phyloP scores from a whole-genome alignment of 92 coral and sea anemone genomes.

The Chrysogorgia sp. region DNA sequence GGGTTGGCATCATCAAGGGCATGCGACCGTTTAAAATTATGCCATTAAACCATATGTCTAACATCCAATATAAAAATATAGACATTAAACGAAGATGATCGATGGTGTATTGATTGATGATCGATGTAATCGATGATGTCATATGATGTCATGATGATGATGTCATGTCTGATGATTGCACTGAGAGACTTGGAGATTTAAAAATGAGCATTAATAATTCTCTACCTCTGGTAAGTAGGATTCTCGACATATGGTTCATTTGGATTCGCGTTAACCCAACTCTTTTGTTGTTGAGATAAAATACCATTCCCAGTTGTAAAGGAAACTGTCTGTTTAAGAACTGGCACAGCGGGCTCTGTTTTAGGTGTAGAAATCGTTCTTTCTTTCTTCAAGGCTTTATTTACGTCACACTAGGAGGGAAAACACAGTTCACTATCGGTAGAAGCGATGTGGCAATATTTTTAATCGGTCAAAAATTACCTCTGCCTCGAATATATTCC shows the following conservation, averaged over 20 bases:
- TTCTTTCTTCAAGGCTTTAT: constrained; percentile 79
- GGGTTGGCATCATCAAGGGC: too few species aligned
- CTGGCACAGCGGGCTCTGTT: constrained; percentile 76
- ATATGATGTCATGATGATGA: too few species aligned
- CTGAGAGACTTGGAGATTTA: too few species aligned
- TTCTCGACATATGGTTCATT: constrained; percentile 91
- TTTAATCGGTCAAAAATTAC: constrained; percentile 37
- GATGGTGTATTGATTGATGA: too few species aligned
- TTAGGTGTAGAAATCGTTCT: constrained; percentile 57
- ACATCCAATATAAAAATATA: too few species aligned
- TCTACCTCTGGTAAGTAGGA: constrained; percentile 84
- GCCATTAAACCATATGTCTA: too few species aligned
- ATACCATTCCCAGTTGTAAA: constrained; percentile 88
- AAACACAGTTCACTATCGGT: not conserved
- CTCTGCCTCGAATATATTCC: constrained; percentile 96
- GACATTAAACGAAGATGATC: too few species aligned
- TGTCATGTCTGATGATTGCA: too few species aligned
- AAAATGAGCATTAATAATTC: too few species aligned
- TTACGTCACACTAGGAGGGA: constrained; percentile 67
- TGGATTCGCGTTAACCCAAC: constrained; percentile 83
- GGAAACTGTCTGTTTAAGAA: constrained; percentile 79
- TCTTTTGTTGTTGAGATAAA: constrained; percentile 76
- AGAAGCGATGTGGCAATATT: too few species aligned
- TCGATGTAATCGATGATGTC: too few species aligned
- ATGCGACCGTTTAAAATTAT: too few species aligned